Evolutionary conservation across 1,140 invertebrate genomes (phyloP).

Genomic region (Anadara kagoshimensis): DNA sequence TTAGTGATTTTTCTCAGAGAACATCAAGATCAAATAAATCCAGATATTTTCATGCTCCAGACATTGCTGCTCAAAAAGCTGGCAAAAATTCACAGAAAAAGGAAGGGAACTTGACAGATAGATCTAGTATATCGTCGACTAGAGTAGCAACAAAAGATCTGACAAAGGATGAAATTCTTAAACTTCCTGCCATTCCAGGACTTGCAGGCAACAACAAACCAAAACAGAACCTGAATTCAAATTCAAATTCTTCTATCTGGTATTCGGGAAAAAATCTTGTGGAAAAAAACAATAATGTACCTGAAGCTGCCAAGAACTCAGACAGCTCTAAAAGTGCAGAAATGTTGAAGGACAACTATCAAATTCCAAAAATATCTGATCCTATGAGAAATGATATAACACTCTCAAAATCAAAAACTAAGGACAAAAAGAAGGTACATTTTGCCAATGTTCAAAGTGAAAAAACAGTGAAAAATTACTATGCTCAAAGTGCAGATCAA

Average conservation of each 20-base stretch:
- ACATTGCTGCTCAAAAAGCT: constrained; percentile 39
- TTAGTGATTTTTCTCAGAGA: constrained; percentile 11
- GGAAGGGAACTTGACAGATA: too few species aligned
- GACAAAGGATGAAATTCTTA: background rate
- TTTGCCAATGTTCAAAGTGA: constrained; percentile 28
- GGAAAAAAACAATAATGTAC: too few species aligned
- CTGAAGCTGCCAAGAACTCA: too few species aligned
- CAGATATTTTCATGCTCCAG: constrained; percentile 44
- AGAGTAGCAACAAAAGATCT: background rate
- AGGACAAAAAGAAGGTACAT: constrained; percentile 37
- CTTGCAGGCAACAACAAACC: too few species aligned
- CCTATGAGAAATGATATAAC: constrained; percentile 25
- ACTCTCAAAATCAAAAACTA: background rate
- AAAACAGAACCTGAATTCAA: too few species aligned
- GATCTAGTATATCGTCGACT: too few species aligned
- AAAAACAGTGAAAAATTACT: too few species aligned
- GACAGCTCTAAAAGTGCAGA: background rate
- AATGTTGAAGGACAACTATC: constrained; percentile 4
- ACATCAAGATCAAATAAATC: constrained; percentile 23
- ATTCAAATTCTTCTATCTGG: too few species aligned
- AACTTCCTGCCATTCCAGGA: too few species aligned
- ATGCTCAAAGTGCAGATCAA: background rate
- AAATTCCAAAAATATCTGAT: constrained; percentile 37
- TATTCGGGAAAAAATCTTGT: too few species aligned
- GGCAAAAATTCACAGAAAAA: constrained; percentile 29